Evolutionary conservation across 2,797 vertebrate genomes (phyloP).

Genomic region (Lacerta bilineata): DNA sequence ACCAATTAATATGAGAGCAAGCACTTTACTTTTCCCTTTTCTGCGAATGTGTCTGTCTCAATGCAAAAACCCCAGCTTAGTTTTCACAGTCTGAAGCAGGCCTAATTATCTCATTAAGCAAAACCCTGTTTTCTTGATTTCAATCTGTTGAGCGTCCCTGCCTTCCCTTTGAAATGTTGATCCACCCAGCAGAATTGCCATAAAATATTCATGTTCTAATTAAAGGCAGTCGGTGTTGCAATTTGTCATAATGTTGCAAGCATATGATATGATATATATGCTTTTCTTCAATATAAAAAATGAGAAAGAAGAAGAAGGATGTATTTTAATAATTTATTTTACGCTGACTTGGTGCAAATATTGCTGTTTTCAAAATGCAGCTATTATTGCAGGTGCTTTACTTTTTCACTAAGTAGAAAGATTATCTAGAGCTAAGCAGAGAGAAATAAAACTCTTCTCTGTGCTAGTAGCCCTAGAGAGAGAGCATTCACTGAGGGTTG

Average conservation of each 20-base stretch:
- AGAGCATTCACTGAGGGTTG: no score
- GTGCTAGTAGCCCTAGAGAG: neutral
- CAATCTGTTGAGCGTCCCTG: constrained; percentile 73
- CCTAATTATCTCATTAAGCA: constrained; percentile 74
- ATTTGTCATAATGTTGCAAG: constrained; percentile 70
- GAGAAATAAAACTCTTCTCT: neutral
- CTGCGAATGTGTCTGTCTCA: constrained; percentile 64
- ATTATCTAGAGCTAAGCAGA: neutral
- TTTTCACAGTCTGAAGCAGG: constrained; percentile 70
- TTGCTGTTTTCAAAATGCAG: constrained; percentile 40
- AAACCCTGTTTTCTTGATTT: constrained; percentile 71
- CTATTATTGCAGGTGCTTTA: neutral
- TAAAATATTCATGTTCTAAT: constrained; percentile 81
- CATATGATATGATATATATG: constrained; percentile 14
- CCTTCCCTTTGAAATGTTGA: constrained; percentile 78
- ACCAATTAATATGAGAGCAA: constrained; percentile 73
- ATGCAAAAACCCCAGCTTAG: constrained; percentile 57
- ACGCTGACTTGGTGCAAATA: constrained; percentile 29
- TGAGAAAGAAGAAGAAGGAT: constrained; percentile 43
- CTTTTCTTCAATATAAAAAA: neutral
- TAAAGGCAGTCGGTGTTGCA: constrained; percentile 75
- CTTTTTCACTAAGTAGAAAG: neutral
- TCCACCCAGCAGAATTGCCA: constrained; percentile 74
- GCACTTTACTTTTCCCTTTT: constrained; percentile 50
- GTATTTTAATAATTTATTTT: constrained; percentile 68